phyloP scores from a whole-genome alignment of 2,888 invertebrate genomes.

The Spodoptera exigua region DNA sequence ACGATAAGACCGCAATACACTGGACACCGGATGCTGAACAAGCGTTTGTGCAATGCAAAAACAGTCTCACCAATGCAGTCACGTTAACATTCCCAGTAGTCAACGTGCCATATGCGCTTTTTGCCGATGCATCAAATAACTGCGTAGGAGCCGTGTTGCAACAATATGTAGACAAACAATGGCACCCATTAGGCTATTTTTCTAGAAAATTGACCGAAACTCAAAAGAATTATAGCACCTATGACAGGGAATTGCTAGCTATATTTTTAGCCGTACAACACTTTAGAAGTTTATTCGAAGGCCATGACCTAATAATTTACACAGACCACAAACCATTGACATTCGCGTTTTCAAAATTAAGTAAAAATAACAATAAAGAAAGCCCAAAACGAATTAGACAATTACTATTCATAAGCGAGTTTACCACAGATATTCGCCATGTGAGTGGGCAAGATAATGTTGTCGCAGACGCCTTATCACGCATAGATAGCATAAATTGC shows the following conservation, averaged over 20 bases:
- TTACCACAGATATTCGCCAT: background rate
- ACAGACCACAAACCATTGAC: too few relatives aligned
- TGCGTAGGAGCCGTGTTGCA: constrained; percentile 2
- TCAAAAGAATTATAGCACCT: background rate
- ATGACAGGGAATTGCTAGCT: too few relatives aligned
- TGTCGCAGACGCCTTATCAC: background rate
- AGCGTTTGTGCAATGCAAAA: background rate
- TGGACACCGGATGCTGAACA: background rate
- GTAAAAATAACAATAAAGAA: too few relatives aligned
- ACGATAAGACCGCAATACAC: background rate
- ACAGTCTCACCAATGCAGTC: background rate
- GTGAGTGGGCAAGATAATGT: background rate
- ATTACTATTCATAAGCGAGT: background rate
- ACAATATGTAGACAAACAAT: background rate
- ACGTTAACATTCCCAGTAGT: background rate
- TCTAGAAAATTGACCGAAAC: background rate
- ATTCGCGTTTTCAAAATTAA: background rate
- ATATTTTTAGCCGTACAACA: too few relatives aligned
- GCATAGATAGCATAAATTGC: background rate
- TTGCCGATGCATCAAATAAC: background rate
- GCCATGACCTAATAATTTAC: too few relatives aligned
- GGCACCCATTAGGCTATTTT: constrained; percentile 1
- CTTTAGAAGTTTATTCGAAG: too few relatives aligned
- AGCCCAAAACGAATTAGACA: too few relatives aligned
- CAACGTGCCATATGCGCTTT: background rate